Conservation (phyloP, 2,113 vertebrate genomes). For the Columba livia region DNA sequence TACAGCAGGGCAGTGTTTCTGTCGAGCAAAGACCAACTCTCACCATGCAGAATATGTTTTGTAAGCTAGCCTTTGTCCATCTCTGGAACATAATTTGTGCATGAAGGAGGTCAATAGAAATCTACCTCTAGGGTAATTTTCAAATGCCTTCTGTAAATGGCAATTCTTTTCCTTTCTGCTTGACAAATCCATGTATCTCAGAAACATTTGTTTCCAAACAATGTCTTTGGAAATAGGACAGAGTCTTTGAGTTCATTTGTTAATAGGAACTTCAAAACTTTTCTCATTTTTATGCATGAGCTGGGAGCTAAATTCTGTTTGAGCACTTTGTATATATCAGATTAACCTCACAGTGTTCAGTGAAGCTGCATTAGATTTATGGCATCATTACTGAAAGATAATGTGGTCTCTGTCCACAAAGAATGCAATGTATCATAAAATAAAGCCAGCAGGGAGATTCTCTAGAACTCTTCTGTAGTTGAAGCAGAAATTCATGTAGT, state of each 20-base stretch:
- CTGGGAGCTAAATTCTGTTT: not conserved
- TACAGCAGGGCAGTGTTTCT: not conserved
- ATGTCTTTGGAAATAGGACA: not conserved
- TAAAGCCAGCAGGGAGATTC: not conserved
- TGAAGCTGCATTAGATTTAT: not conserved
- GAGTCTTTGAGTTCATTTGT: not conserved
- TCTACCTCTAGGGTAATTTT: not conserved
- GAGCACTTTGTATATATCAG: not conserved
- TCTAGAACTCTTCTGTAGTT: not conserved
- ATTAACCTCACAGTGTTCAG: not conserved
- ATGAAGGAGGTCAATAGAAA: not conserved
- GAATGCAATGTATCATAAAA: not conserved
- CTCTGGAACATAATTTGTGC: not conserved
- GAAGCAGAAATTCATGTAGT: not conserved
- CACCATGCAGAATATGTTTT: not conserved
- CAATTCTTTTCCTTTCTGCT: not conserved
- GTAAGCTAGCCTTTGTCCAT: not conserved
- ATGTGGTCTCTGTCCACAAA: not conserved
- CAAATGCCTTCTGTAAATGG: not conserved
- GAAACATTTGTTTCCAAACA: not conserved
- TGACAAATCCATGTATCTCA: not conserved
- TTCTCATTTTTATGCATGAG: not conserved
- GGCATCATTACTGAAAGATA: not conserved
- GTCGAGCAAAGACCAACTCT: not conserved
- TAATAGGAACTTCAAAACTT: not conserved